Base-by-base conservation (phyloP, 2,797 vertebrate species). In the Enteromius treurensis region DNA sequence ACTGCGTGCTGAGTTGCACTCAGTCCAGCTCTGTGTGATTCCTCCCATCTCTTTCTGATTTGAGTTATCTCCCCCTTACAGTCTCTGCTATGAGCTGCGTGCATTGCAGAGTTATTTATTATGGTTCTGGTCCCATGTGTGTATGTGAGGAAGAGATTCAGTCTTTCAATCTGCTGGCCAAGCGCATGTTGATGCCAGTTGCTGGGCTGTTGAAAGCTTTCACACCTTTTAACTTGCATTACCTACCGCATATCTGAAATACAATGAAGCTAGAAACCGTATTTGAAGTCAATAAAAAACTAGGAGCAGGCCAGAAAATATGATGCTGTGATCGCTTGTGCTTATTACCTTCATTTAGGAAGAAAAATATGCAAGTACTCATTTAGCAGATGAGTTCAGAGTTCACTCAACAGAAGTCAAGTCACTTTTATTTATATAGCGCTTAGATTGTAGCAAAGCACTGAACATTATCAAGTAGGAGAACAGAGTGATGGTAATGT, bases 31-130 rank as follows among this genome's bases (percentile, higher is more conserved):
- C 23, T 0, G 77, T 79, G 40, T 14, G 32, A 29, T 67, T 83
- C 15, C 47, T 83, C 47, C 45, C 51, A 77, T 77, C 83, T 68
- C 67, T 77, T 85, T 81, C 42, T 70, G 55, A 67, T 78, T 82
- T 77, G 60, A 76, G 32, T 49, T 29, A 40, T 68, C 53, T 49
- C 55, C 45, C 73, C 55, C 45, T 85, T 34, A 19, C 40, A 29
- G 55, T 82, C 47, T 78, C 11, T 47, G 37, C 26, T 81, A 45
- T 77, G 73, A 68, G 55, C 47, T 53, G 23, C 21, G 23, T 37
- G 67, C 23, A 76, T 32, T 45, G 40, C 51, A 23, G 62, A 69
- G 64, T 83, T 83, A 77, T 83, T 77, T 83, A 83, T 83, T 69
- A 60, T 9, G 73, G 45, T 67, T 76, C n/a, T 77, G 17, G 73